Evolutionary conservation across 2,888 invertebrate species (phyloP).

Genomic region (Hemistola chrysoprasaria): DNA sequence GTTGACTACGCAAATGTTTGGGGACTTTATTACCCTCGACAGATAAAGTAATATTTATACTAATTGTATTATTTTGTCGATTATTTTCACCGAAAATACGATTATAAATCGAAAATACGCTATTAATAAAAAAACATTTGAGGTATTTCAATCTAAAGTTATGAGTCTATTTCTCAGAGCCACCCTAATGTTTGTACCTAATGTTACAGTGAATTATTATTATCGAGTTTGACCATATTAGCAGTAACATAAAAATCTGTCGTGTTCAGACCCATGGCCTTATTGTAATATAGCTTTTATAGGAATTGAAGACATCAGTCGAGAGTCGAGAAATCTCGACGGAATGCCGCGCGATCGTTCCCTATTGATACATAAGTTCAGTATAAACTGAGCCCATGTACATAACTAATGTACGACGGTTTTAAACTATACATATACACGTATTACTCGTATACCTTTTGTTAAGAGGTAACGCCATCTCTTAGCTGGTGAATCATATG

Average conservation of each 20-base stretch:
- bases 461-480: too few relatives aligned
- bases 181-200: neutral
- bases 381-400: conserved; percentile 65
- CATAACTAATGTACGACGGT: conserved; percentile 66
- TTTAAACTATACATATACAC: conserved; percentile 64
- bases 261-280: conserved; percentile 22
- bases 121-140: too few relatives aligned
- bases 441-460: too few relatives aligned
- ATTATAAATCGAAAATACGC: too few relatives aligned
- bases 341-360: conserved; percentile 58
- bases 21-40: too few relatives aligned
- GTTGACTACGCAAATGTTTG: conserved; percentile 17
- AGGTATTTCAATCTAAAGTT: too few relatives aligned
- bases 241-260: neutral
- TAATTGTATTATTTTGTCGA: too few relatives aligned
- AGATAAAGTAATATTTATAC: too few relatives aligned
- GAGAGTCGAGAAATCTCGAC: conserved; percentile 34
- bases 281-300: conserved; percentile 49
- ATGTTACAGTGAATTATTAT: neutral
- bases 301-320: conserved; percentile 61
- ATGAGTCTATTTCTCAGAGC: too few relatives aligned
- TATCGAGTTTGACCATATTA: conserved; percentile 2
- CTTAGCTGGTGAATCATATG: too few relatives aligned
- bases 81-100: too few relatives aligned
- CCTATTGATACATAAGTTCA: conserved; percentile 65